Evolutionary conservation across 2,888 invertebrate species (phyloP).

Genomic region (Saturnia pavonia): DNA sequence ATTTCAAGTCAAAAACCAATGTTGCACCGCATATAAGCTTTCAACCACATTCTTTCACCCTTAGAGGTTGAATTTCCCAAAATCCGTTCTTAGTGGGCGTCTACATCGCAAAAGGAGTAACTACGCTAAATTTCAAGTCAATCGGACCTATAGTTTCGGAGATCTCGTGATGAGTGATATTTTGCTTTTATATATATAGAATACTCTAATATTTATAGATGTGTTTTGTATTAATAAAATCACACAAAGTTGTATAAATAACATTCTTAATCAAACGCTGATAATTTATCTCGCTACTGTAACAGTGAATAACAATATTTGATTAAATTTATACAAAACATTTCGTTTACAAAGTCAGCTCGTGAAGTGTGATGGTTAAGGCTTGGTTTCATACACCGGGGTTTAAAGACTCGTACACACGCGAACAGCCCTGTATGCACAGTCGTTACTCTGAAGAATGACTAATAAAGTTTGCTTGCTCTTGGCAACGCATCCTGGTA

Average conservation of each 20-base stretch:
- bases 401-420: constrained; percentile 16
- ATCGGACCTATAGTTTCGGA: too few species aligned
- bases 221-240: background rate
- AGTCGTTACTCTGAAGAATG: constrained; percentile 35
- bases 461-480: constrained; percentile 41
- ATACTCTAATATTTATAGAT: too few species aligned
- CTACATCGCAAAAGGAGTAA: too few species aligned
- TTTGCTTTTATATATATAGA: too few species aligned
- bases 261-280: background rate
- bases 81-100: too few species aligned
- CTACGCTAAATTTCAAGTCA: too few species aligned
- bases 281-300: background rate
- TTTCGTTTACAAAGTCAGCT: constrained; percentile 16
- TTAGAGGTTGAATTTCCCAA: too few species aligned
- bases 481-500: constrained; percentile 37
- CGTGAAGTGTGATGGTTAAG: constrained; percentile 6
- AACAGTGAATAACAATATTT: constrained; percentile 14
- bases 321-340: constrained; percentile 16
- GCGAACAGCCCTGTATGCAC: constrained; percentile 26
- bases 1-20: too few species aligned
- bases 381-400: constrained; percentile 7
- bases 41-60: too few species aligned
- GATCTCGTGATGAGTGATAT: too few species aligned
- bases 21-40: too few species aligned
- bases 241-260: background rate